These are phyloP conservation scores for Hyperoodon ampullatus DNA, from an alignment of 2,113 vertebrate genomes.

Conservation along the genomic window DNA sequence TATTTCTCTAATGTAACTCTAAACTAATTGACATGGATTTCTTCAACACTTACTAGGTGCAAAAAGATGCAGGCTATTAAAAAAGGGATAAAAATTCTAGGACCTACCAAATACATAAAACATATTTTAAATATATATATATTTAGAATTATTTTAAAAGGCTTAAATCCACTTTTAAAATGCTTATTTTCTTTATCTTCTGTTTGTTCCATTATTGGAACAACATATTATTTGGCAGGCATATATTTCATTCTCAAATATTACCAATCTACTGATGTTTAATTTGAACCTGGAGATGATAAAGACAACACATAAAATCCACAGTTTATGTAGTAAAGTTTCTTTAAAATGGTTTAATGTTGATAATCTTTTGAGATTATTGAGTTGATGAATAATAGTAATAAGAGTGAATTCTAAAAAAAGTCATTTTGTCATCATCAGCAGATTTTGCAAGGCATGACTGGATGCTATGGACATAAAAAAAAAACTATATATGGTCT, in stretches of 20 bases:
- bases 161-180: not conserved
- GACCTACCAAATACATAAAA: not conserved
- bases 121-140: conserved; percentile 22
- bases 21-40: conserved; percentile 28
- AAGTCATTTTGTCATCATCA: conserved; percentile 32
- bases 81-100: not conserved
- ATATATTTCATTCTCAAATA: conserved; percentile 44
- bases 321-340: not conserved
- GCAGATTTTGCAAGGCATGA: conserved; percentile 3
- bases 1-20: conserved; percentile 38
- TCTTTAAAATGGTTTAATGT: not conserved
- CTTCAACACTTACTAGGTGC: conserved; percentile 44
- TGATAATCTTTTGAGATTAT: conserved; percentile 25
- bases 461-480: not conserved
- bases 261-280: not conserved
- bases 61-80: not conserved
- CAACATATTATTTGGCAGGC: not conserved
- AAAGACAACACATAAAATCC: conserved; percentile 5
- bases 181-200: not conserved
- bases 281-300: conserved; percentile 8
- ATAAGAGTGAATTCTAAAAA: conserved; percentile 24
- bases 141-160: not conserved
- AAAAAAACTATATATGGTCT: not conserved
- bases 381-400: not conserved
- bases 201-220: not conserved